Base-by-base conservation (phyloP, 2,888 invertebrate species). In the Lamproptera curius region DNA sequence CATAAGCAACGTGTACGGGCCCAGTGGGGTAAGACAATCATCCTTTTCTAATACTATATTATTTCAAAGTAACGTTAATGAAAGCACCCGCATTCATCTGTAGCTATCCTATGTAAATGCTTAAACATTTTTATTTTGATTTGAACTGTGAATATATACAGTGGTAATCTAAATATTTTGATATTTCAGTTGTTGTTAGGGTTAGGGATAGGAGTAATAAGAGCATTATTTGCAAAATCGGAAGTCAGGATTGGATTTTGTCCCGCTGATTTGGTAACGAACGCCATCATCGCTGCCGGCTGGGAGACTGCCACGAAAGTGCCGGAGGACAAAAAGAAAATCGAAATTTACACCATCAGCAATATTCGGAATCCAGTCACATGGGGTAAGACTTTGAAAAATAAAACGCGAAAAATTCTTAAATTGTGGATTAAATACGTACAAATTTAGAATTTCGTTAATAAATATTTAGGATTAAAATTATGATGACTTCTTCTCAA, bases 221-320 rank as follows among this genome's bases (percentile, higher is more conserved):
- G 31, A 5, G 10, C 50, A 0, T 11, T 60, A 0, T 51, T 47
- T 1, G 43, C 55, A 0, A 40, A 51, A 1, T 41, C 42, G 2
- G 16, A 36, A 1, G 47, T 46, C 1, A 42, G 46, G 4, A 47
- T 61, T 0, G 55, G 59, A 17, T 55, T 65, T 14, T 42, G 59
- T 0, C 65, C 65, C 0, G 61, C 59, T 0, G 63, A 65, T 48
- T 55, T 52, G 1, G 62, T 63, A 1, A 63, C 54, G 8, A 65
- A 63, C 38, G 52, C 53, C 0, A 56, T 52, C 1, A 59, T 65
- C 0, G 53, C 46, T 0, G 62, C 60, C 2, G 63, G 43, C 11
- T 46, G 46, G 46, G 41, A 41, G 14, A 46, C 17, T 2, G 46
- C 41, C 1, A 28, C 28, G 2, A 28, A n/a, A 17, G 14, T 14